Conservation (phyloP, 1,140 invertebrate species). For the Phymastichus coffea region DNA sequence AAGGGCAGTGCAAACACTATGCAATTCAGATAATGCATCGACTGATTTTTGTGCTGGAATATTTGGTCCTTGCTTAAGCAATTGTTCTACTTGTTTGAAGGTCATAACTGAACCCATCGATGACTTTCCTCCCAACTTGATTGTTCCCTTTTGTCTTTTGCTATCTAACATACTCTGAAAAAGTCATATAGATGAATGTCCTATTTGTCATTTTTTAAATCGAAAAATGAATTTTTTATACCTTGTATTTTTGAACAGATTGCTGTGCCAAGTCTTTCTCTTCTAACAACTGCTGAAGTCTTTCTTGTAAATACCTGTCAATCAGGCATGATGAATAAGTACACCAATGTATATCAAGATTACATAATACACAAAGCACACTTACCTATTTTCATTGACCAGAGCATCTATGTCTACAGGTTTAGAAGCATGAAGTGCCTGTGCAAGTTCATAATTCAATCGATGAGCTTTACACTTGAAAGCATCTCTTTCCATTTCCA, state of each 20-base stretch:
- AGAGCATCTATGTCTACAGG: constrained; percentile 80
- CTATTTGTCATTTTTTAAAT: too few species aligned
- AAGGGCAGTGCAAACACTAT: constrained; percentile 72
- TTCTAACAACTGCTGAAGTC: constrained; percentile 75
- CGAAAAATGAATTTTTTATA: constrained; percentile 41
- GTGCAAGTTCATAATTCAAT: constrained; percentile 79
- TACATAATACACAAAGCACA: too few species aligned
- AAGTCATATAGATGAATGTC: constrained; percentile 25
- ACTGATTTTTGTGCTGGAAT: constrained; percentile 67
- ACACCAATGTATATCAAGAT: too few species aligned
- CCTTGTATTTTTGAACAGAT: constrained; percentile 73
- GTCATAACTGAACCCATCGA: constrained; percentile 60
- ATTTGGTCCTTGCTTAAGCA: constrained; percentile 63
- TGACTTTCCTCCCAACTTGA: constrained; percentile 60
- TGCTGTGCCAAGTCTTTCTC: constrained; percentile 76
- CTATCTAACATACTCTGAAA: constrained; percentile 63
- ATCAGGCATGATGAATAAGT: too few species aligned
- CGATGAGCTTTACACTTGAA: constrained; percentile 82
- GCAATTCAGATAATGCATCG: constrained; percentile 72
- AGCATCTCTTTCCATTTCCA: constrained; percentile 78
- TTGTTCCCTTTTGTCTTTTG: constrained; percentile 61
- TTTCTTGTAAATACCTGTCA: constrained; percentile 73
- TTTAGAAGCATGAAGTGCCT: constrained; percentile 63
- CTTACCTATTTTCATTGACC: constrained; percentile 74
- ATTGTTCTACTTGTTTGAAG: constrained; percentile 67